Conservation (phyloP, 2,113 vertebrate species). For the Brachyistius frenatus region DNA sequence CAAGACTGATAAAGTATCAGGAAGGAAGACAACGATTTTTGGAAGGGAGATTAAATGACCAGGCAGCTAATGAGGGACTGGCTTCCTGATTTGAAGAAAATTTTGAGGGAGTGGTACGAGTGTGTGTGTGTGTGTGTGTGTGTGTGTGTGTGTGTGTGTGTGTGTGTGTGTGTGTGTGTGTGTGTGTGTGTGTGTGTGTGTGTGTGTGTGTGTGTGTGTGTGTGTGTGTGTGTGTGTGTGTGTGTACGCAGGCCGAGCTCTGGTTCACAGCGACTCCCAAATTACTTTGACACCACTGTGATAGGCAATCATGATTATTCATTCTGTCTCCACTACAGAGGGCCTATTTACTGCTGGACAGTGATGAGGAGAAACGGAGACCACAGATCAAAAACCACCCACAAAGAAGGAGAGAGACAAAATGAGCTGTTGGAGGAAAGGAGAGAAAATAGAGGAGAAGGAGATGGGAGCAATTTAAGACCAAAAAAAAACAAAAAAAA, state of each 20-base stretch:
- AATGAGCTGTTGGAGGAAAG: constrained; percentile 22
- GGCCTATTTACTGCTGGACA: constrained; percentile 66
- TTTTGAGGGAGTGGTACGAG: constrained; percentile 31
- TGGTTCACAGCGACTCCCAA: constrained; percentile 62
- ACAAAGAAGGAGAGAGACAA: constrained; percentile 61
- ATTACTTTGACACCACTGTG: constrained; percentile 74
- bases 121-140: constrained; percentile 22
- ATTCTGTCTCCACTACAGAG: constrained; percentile 68
- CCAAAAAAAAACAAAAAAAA: not conserved
- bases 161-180: constrained; percentile 8
- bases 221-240: constrained; percentile 2
- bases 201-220: not conserved
- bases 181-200: not conserved
- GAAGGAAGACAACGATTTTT: not conserved
- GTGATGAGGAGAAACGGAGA: constrained; percentile 58
- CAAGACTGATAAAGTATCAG: constrained; percentile 29
- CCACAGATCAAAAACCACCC: constrained; percentile 71
- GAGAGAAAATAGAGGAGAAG: constrained; percentile 14
- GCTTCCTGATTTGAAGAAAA: constrained; percentile 60
- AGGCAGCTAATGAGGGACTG: constrained; percentile 47
- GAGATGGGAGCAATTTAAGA: constrained; percentile 57
- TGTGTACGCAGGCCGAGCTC: too few species aligned
- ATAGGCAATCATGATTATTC: constrained; percentile 78
- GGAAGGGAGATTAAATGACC: constrained; percentile 36
- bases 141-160: constrained; percentile 14